Base-by-base conservation (phyloP, 2,797 vertebrate genomes). In the Parotocinclus haroldoi region DNA sequence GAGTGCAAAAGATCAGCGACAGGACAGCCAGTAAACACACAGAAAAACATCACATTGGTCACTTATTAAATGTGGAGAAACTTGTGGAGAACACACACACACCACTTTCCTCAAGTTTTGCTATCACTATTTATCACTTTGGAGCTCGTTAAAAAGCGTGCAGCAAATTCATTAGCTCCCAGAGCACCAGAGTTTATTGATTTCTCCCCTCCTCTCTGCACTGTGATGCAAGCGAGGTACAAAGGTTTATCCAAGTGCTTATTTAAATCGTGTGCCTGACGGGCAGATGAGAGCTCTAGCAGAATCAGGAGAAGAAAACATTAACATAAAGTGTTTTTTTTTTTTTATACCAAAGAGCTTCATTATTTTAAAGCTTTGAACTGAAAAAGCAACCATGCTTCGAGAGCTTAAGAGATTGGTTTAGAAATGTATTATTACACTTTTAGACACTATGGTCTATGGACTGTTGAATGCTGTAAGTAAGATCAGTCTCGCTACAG, bases 161-260 rank as follows among this genome's bases (percentile, higher is more conserved):
- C 83, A 81, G 71, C 79, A 88, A 89, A 88, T 89, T 90, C 86
- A 88, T 91, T 88, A 90, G 82, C 79, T 69, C 85, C n/a, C 82
- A 80, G 63, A 68, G 71, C 14, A 68, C 56, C 51, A 61, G 63
- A 42, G 67, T 83, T 85, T 75, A 87, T 88, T 89, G 86, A 89
- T 88, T 89, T 88, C 86, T 71, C 69, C 62, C 79, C 68, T 75
- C 60, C 76, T n/a, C n/a, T n/a, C n/a, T n/a, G 76, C 77, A 72
- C 75, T 79, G 78, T 83, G 82, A 86, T 82, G 82, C 80, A 83
- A 80, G 78, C 18, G 81, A 83, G 86, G 86, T 88, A 85, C 88
- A 89, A 88, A 90, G 88, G 88, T 89, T 91, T 90, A 84, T 90
- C 85, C 86, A 86, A 87, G 88, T 84, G 84, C 83, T 87, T 81